A percentile compares a stretch with the other conserved stretches of the same genome.
phyloP scores from a whole-genome alignment of 2,888 invertebrate species.

The Drosophila putrida region DNA sequence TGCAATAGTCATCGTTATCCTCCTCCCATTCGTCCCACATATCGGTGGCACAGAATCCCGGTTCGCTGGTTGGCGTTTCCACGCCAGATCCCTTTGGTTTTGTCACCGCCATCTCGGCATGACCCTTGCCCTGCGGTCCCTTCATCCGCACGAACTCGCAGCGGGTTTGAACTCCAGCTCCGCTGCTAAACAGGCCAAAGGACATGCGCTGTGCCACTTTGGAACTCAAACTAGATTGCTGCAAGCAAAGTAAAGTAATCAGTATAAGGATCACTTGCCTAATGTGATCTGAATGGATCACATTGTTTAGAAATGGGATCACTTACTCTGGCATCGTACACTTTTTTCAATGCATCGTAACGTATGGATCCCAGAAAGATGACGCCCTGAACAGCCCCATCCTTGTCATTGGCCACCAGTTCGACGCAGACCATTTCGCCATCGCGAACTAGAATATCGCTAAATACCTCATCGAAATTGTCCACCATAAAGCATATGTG shows the following conservation, averaged over 20 bases:
- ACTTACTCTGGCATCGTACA: conserved; percentile 96
- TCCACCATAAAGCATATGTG: conserved; percentile 99
- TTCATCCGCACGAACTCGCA: conserved; percentile 99
- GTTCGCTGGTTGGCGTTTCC: conserved; percentile 97
- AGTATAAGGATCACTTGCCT: background rate
- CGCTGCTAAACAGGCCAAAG: conserved; percentile 93
- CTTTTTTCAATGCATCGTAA: conserved; percentile 98
- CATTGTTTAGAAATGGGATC: background rate
- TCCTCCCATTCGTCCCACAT: conserved; percentile 97
- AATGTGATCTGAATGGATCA: background rate
- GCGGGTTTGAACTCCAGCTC: conserved; percentile 90
- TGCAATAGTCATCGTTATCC: conserved; percentile 93
- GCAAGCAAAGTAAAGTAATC: conserved; percentile 55
- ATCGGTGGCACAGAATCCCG: conserved; percentile 93
- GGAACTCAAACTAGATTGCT: conserved; percentile 96
- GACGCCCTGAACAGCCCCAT: conserved; percentile 94
- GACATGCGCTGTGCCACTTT: conserved; percentile 98
- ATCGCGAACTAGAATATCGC: conserved; percentile 98
- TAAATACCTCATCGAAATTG: conserved; percentile 99
- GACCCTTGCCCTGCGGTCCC: conserved; percentile 97
- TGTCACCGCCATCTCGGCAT: conserved; percentile 99
- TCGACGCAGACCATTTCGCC: conserved; percentile 99
- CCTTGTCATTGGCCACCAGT: conserved; percentile 95
- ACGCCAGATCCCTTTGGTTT: conserved; percentile 96
- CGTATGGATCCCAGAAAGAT: conserved; percentile 98